Evolutionary conservation across 2,888 invertebrate species (phyloP), one percentile per base, ranked within the genome.

Genomic region (Steromphala cineraria): DNA sequence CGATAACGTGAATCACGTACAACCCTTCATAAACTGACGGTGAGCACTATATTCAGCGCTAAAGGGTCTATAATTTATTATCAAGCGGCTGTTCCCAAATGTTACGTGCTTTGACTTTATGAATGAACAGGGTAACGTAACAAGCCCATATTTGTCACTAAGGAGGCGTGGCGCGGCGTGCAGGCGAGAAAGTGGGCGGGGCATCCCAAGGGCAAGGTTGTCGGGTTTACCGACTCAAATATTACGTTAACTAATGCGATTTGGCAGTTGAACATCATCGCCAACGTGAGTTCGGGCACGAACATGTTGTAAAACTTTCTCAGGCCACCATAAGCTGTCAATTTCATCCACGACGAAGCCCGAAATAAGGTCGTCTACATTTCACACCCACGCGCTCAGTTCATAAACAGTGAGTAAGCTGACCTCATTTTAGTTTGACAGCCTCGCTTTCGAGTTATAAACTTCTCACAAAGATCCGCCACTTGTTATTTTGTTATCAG

Each of bases 131-230:
- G 21, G 36, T 56, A 56, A 21, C 67, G 67, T 67, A 67, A 31
- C 67, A 67, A 31, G 67, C 67, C 67, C 67, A 67, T 67, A 67
- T 67, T 31, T 67, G 67, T 67, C 67, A 67, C 15, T 15, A n/a
- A 36, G 67, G 21, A 31, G 67, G 67, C 67, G 67, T 67, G 67
- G 36, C 31, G 0, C 56, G 24, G 19, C 56, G 19, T 19, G 56
- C 24, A 24, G 19, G 19, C 31, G 24, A n/a, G 8, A 17, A n/a
- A 67, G 36, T 67, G 36, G 67, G 67, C 67, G 67, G 67, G 36
- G 67, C 67, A 28, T 19, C 19, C n/a, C 24, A 31, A 2, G 28
- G 7, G 36, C 36, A 36, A n/a, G n/a, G n/a, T n/a, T n/a, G n/a
- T 36, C 7, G 36, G 36, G 7, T 36, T 36, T 36, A 36, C 36